Conservation (phyloP, 2,888 invertebrate genomes). For the Drosophila maculinotata region DNA sequence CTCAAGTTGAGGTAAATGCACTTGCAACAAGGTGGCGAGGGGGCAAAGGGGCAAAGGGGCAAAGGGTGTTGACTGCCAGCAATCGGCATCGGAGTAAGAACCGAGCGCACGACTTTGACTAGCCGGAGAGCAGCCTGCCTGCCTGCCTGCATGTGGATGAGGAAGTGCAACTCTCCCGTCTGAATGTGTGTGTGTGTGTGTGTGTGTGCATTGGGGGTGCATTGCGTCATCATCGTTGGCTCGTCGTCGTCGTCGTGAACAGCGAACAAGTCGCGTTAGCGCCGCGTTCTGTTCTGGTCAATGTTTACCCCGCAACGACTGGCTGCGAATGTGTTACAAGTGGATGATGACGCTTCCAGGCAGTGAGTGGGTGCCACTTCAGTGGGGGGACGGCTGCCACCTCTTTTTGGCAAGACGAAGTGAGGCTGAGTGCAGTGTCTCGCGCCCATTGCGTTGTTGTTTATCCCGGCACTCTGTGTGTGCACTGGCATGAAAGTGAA, state of each 20-base stretch:
- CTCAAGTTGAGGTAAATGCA: conserved; percentile 68
- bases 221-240: conserved; percentile 65
- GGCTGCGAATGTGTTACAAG: conserved; percentile 73
- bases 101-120: conserved; percentile 56
- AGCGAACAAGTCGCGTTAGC: conserved; percentile 57
- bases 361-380: conserved; percentile 44
- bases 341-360: conserved; percentile 62
- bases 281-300: conserved; percentile 63
- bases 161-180: conserved; percentile 44
- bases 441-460: conserved; percentile 56
- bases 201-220: conserved; percentile 36
- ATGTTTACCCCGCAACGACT: conserved; percentile 26
- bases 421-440: conserved; percentile 77
- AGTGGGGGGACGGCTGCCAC: background rate
- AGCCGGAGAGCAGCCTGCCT: conserved; percentile 27
- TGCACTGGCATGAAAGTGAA: conserved; percentile 71
- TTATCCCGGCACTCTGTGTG: conserved; percentile 44
- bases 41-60: too few relatives aligned
- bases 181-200: conserved; percentile 8
- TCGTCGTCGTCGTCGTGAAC: conserved; percentile 42
- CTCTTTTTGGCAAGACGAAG: conserved; percentile 62
- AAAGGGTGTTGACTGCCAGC: conserved; percentile 9
- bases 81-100: conserved; percentile 62
- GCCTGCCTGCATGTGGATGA: conserved; percentile 18
- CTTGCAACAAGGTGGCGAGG: conserved; percentile 32